These are phyloP conservation scores for Mythimna albipuncta DNA, from an alignment of 2,888 invertebrate species.

Conservation along the genomic window DNA sequence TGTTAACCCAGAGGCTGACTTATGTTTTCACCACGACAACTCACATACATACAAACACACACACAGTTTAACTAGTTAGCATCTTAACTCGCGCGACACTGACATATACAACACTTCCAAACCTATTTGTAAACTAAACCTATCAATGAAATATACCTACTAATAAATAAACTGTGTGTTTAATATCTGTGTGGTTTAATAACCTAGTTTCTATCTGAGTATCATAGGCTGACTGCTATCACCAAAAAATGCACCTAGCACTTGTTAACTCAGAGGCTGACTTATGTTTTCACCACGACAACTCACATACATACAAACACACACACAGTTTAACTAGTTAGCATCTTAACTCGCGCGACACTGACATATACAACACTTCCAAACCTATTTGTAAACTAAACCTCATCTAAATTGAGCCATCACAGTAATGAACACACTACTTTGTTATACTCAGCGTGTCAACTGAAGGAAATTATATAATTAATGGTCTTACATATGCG, in stretches of 20 bases:
- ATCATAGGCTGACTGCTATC: no score
- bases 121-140: slow-evolving; percentile 41
- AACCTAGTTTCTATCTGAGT: no score
- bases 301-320: not conserved
- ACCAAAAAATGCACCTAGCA: no score
- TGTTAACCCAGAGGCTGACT: not conserved
- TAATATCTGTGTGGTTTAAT: no score
- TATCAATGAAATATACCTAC: no score
- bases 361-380: slow-evolving; percentile 40
- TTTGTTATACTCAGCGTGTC: slow-evolving; percentile 40
- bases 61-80: not conserved
- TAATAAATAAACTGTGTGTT: no score
- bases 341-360: slow-evolving; percentile 19
- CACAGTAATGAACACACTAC: slow-evolving; percentile 37
- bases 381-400: slow-evolving; percentile 43
- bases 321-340: not conserved
- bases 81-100: slow-evolving; percentile 25
- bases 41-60: not conserved
- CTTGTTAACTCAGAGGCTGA: not conserved
- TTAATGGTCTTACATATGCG: slow-evolving; percentile 33
- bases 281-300: not conserved
- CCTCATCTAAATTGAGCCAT: slow-evolving; percentile 33
- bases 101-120: slow-evolving; percentile 38
- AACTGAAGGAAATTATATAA: slow-evolving; percentile 44
- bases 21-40: not conserved